Evolutionary conservation across 2,113 vertebrate genomes (phyloP).

Genomic region (Condylura cristata): DNA sequence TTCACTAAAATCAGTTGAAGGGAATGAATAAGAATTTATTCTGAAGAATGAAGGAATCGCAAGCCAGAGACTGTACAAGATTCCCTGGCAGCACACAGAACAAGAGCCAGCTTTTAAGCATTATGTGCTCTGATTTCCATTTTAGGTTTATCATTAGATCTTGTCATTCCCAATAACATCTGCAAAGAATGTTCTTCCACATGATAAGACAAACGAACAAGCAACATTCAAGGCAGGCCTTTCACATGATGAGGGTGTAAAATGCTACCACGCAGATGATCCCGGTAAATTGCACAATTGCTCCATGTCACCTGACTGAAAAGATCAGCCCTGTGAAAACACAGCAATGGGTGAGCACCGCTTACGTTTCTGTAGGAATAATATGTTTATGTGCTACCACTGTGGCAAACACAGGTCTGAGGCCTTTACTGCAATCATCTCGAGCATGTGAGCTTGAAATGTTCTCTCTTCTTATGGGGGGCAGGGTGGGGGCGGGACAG

Average conservation of each 20-base stretch:
- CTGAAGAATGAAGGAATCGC: background rate
- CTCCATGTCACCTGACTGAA: background rate
- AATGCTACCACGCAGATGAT: background rate
- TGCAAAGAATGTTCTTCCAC: background rate
- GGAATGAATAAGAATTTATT: slow-evolving; percentile 33
- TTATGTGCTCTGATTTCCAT: background rate
- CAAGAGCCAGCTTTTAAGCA: background rate
- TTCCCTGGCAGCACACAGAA: background rate
- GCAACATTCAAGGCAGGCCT: background rate
- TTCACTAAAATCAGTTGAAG: background rate
- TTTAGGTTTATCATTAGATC: background rate
- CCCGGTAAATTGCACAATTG: background rate
- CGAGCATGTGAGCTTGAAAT: background rate
- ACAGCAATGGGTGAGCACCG: background rate
- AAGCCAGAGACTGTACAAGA: slow-evolving; percentile 19
- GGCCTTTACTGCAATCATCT: background rate
- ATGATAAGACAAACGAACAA: background rate
- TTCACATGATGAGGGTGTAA: background rate
- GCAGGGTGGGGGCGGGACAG: background rate
- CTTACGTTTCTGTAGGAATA: background rate
- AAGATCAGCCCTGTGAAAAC: slow-evolving; percentile 1
- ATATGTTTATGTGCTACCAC: background rate
- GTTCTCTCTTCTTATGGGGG: background rate
- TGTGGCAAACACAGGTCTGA: background rate
- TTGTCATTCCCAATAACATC: background rate